These are phyloP conservation scores for Eilema griseolum DNA, from an alignment of 2,888 invertebrate genomes.

Conservation along the genomic window DNA sequence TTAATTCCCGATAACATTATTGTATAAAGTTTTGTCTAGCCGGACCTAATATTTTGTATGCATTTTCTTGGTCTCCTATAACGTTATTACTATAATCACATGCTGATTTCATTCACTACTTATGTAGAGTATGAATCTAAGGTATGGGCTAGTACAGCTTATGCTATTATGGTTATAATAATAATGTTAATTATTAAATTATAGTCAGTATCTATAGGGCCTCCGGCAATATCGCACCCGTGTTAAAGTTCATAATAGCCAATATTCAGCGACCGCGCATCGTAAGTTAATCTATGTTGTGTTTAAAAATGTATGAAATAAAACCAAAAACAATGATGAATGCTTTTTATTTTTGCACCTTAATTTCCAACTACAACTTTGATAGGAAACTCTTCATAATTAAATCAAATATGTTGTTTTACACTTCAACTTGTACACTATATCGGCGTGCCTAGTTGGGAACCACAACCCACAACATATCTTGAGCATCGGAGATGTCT, in stretches of 20 bases:
- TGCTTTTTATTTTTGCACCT: not conserved
- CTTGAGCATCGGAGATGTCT: too few relatives aligned
- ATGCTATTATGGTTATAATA: not conserved
- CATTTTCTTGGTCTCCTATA: not conserved
- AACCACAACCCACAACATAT: too few relatives aligned
- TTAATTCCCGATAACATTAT: too few relatives aligned
- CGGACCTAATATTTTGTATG: not conserved
- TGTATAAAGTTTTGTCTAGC: not conserved
- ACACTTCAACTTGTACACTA: too few relatives aligned
- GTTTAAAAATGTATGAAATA: conserved; percentile 13
- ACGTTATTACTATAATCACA: conserved; percentile 5
- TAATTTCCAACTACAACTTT: too few relatives aligned
- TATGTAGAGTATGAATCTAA: conserved; percentile 16
- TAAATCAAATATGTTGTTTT: too few relatives aligned
- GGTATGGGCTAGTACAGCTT: conserved; percentile 1
- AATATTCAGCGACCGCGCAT: conserved; percentile 7
- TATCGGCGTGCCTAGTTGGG: too few relatives aligned
- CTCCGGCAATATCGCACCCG: not conserved
- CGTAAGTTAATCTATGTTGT: conserved; percentile 4
- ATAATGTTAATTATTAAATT: not conserved
- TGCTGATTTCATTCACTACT: conserved; percentile 16
- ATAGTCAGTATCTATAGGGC: not conserved
- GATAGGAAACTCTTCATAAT: too few relatives aligned
- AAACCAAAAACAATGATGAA: not conserved
- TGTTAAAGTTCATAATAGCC: not conserved